These are phyloP conservation scores for Bombus consobrinus DNA, from an alignment of 1,140 invertebrate species.

Conservation along the genomic window DNA sequence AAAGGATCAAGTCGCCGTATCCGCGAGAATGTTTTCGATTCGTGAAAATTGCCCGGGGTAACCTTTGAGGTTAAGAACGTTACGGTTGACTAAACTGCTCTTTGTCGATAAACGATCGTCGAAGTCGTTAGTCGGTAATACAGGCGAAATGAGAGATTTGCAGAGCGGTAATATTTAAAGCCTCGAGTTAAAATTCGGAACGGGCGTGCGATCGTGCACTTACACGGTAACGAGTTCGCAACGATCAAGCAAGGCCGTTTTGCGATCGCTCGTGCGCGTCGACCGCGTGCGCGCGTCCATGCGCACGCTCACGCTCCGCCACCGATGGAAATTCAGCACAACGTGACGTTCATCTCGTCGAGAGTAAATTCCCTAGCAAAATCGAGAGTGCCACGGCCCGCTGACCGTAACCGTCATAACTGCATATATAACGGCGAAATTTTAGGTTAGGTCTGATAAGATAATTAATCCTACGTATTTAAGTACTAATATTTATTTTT, in stretches of 20 bases:
- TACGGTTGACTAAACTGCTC: slow-evolving; percentile 10
- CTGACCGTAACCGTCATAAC: slow-evolving; percentile 55
- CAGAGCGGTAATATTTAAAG: slow-evolving; percentile 51
- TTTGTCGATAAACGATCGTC: slow-evolving; percentile 22
- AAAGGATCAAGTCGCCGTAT: neutral
- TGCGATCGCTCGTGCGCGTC: slow-evolving; percentile 64
- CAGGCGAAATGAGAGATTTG: slow-evolving; percentile 49
- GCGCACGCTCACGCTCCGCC: slow-evolving; percentile 21
- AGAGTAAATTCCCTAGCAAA: slow-evolving; percentile 70
- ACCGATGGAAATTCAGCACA: slow-evolving; percentile 58
- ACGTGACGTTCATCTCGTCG: slow-evolving; percentile 61
- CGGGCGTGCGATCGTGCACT: slow-evolving; percentile 27
- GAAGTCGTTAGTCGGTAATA: slow-evolving; percentile 49
- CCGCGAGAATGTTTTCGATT: neutral
- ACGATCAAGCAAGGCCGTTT: slow-evolving; percentile 65
- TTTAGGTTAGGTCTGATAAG: neutral
- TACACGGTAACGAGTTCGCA: slow-evolving; percentile 39
- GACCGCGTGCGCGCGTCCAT: slow-evolving; percentile 11
- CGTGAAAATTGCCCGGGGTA: slow-evolving; percentile 2
- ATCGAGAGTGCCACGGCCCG: slow-evolving; percentile 60
- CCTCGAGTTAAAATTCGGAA: neutral
- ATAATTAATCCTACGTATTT: neutral
- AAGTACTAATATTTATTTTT: neutral
- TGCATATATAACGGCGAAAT: slow-evolving; percentile 5
- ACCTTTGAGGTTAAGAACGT: slow-evolving; percentile 33